Percentiles rank a stretch among this genome's conserved stretches.
These are phyloP conservation scores for Anoplophora glabripennis DNA, from an alignment of 1,140 invertebrate species.

Conservation along the genomic window DNA sequence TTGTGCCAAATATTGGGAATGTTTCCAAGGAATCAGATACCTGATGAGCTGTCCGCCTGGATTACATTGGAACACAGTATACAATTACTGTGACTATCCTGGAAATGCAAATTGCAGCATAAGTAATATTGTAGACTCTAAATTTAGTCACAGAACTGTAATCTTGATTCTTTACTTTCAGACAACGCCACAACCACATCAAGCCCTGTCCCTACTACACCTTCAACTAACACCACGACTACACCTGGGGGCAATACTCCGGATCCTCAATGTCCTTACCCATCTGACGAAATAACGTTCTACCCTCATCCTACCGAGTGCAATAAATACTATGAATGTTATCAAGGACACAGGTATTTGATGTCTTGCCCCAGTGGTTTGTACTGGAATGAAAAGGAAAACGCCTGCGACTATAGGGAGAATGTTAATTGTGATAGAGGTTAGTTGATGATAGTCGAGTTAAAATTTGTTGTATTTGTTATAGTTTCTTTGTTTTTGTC, in stretches of 20 bases:
- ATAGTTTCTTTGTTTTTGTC: no score
- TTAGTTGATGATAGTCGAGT: no score
- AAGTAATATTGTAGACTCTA: neutral
- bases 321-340: constrained; percentile 12
- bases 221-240: no score
- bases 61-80: constrained; percentile 23
- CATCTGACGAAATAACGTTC: constrained; percentile 3
- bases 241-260: neutral
- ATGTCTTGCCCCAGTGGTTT: neutral
- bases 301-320: constrained; percentile 4
- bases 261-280: constrained; percentile 16
- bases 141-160: neutral
- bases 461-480: no score
- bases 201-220: no score
- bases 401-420: neutral
- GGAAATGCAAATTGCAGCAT: constrained; percentile 5
- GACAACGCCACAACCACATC: neutral
- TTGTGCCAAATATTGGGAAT: constrained; percentile 28
- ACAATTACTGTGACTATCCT: constrained; percentile 22
- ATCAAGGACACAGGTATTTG: constrained; percentile 3
- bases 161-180: neutral
- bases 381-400: constrained; percentile 5
- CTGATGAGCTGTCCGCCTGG: constrained; percentile 19
- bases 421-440: constrained; percentile 1
- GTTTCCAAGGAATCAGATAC: constrained; percentile 17